Percentiles rank a stretch among this genome's conserved stretches.
These are phyloP conservation scores for Drosophila diplacantha DNA, from an alignment of 2,888 invertebrate genomes.

Conservation along the genomic window DNA sequence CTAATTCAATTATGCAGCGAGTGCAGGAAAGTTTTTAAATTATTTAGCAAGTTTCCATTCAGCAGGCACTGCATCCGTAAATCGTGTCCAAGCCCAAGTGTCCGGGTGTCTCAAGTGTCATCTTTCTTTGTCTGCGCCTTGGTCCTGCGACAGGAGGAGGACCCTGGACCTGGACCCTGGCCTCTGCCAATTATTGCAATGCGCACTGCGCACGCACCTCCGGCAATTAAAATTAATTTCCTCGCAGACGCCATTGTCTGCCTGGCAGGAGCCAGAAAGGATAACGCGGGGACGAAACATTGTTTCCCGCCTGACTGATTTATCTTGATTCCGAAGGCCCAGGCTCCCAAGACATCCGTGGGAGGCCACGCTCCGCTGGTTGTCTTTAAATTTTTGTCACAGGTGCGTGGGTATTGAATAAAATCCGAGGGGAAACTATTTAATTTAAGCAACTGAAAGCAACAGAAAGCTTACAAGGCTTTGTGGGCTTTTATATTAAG, in stretches of 20 bases:
- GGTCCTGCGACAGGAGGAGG: constrained; percentile 28
- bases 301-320: constrained; percentile 43
- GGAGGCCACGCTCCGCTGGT: constrained; percentile 1
- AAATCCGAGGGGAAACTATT: not conserved
- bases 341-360: constrained; percentile 5
- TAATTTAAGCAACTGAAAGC: not conserved
- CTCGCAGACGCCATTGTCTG: constrained; percentile 53
- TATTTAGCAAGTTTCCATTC: constrained; percentile 54
- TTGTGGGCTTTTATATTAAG: not conserved
- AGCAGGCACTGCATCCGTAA: constrained; percentile 34
- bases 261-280: constrained; percentile 23
- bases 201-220: constrained; percentile 47
- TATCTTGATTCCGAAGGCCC: constrained; percentile 29
- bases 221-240: constrained; percentile 63
- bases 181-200: constrained; percentile 59
- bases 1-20: constrained; percentile 56
- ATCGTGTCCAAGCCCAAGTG: constrained; percentile 43
- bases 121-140: constrained; percentile 54
- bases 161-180: constrained; percentile 18
- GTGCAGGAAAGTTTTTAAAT: constrained; percentile 65
- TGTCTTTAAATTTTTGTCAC: constrained; percentile 14
- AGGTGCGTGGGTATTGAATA: not conserved
- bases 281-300: constrained; percentile 24
- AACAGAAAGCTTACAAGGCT: not conserved
- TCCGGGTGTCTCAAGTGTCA: constrained; percentile 63